Evolutionary conservation across 2,113 vertebrate genomes (phyloP), one percentile per base, ranked within the genome.

Genomic region (Brachyhypopomus occidentalis): DNA sequence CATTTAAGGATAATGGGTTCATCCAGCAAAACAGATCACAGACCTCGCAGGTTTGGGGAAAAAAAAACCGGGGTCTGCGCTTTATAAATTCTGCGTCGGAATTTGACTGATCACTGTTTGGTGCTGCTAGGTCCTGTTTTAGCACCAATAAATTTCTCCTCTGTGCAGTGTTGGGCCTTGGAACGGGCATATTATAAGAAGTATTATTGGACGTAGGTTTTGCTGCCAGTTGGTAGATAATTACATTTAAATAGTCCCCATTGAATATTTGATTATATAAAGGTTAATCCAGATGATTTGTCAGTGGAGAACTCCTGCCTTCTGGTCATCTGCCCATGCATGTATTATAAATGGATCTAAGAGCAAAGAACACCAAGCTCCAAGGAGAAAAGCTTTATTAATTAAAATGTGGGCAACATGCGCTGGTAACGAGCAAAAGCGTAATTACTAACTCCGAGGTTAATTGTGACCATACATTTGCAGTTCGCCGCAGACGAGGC

Each of bases 391-490:
- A 66, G 41, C 34, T 59, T 23, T 22, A 72, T 67, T 67, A 41
- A 67, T 74, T 78, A 36, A 78, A 79, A 69, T 74, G 77, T 34
- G 27, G 55, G 27, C 34, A 84, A 67, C 36, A 5, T 45, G 67
- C 23, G 9, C 5, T 14, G 55, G n/a, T 75, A 41, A 70, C 55
- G 16, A 56, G 59, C 48, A 27, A 64, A 67, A 34, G n/a, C 69
- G 27, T 81, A 55, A 84, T 78, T 73, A 66, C 27, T 64, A 7
- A 71, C 69, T 59, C 38, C 71, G 80, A 59, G 66, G 78, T 80
- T 80, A 80, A 72, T 77, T 72, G 48, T 56, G 55, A 80, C 55
- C n/a, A 19, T 60, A 38, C 23, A 3, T 83, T 45, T 75, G 38
- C n/a, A 5, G 77, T 75, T 63, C 22, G 69, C 64, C 78, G 59